Conservation (phyloP, 1,140 invertebrate species). For the Bombus soroeensis region DNA sequence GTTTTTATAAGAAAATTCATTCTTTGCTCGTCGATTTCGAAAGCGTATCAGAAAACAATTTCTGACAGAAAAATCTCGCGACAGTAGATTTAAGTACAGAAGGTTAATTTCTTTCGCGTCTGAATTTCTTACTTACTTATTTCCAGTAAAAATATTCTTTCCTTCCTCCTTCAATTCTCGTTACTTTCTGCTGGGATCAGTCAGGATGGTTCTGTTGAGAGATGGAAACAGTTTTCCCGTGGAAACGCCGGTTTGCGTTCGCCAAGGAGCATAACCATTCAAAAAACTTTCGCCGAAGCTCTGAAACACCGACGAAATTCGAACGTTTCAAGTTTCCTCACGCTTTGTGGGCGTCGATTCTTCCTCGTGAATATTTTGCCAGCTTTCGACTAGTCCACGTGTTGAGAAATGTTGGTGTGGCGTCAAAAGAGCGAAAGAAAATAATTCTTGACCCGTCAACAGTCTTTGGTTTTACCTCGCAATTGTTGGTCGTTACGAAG, state of each 20-base stretch:
- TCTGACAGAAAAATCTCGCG: no score
- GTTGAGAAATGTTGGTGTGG: constrained; percentile 8
- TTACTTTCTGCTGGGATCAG: background rate
- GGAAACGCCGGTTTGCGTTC: background rate
- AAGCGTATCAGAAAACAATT: no score
- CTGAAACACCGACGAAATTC: background rate
- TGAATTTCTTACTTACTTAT: background rate
- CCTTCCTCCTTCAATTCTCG: background rate
- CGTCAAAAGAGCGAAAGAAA: constrained; percentile 40
- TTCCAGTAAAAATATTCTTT: background rate
- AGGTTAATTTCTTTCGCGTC: background rate
- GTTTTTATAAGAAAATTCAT: background rate
- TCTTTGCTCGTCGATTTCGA: background rate
- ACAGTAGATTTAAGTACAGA: background rate
- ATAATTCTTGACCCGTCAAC: background rate
- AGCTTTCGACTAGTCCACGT: constrained; percentile 22
- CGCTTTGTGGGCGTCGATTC: constrained; percentile 33
- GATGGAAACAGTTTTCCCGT: background rate
- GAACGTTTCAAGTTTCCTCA: constrained; percentile 9
- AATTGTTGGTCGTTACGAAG: background rate
- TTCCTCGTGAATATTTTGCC: constrained; percentile 51
- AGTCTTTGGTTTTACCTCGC: background rate
- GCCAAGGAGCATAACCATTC: background rate
- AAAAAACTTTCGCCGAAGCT: background rate
- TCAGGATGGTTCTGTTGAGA: background rate